phyloP scores from a whole-genome alignment of 1,140 invertebrate genomes.

The Drosophila nikananu region DNA sequence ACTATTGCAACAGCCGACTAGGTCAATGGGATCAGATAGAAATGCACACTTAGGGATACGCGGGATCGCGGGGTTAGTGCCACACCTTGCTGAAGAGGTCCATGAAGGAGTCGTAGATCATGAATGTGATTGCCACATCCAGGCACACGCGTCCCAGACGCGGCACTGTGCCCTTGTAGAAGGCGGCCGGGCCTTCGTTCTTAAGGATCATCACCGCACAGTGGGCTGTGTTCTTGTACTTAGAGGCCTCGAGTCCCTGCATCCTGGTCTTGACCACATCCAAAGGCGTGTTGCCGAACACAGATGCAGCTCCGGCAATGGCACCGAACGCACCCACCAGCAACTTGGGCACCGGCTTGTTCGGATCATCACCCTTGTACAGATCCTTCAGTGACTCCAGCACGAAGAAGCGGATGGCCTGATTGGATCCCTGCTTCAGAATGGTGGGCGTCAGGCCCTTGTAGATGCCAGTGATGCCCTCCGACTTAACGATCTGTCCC shows the following conservation, averaged over 20 bases:
- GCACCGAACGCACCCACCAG: slow-evolving; percentile 96
- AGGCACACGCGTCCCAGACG: slow-evolving; percentile 84
- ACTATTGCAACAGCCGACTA: slow-evolving; percentile 65
- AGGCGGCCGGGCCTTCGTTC: slow-evolving; percentile 96
- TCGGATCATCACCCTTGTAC: slow-evolving; percentile 94
- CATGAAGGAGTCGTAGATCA: slow-evolving; percentile 40
- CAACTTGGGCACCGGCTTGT: slow-evolving; percentile 93
- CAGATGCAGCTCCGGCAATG: slow-evolving; percentile 96
- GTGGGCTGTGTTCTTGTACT: slow-evolving; percentile 98
- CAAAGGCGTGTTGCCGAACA: slow-evolving; percentile 98
- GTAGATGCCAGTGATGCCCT: slow-evolving; percentile 96
- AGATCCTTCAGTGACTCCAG: slow-evolving; percentile 98
- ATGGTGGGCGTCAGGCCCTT: slow-evolving; percentile 98
- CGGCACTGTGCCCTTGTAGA: slow-evolving; percentile 99
- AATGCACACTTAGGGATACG: slow-evolving; percentile 34
- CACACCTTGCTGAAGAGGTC: slow-evolving; percentile 20
- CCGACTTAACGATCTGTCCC: slow-evolving; percentile 92
- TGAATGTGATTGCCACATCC: slow-evolving; percentile 37
- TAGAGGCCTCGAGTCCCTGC: slow-evolving; percentile 98
- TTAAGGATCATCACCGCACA: slow-evolving; percentile 96
- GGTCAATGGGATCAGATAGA: slow-evolving; percentile 42
- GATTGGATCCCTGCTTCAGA: slow-evolving; percentile 99
- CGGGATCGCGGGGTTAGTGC: slow-evolving; percentile 77
- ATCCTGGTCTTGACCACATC: slow-evolving; percentile 99
- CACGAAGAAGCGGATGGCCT: slow-evolving; percentile 99